phyloP scores from a whole-genome alignment of 2,113 vertebrate species.

The Aythya baeri region DNA sequence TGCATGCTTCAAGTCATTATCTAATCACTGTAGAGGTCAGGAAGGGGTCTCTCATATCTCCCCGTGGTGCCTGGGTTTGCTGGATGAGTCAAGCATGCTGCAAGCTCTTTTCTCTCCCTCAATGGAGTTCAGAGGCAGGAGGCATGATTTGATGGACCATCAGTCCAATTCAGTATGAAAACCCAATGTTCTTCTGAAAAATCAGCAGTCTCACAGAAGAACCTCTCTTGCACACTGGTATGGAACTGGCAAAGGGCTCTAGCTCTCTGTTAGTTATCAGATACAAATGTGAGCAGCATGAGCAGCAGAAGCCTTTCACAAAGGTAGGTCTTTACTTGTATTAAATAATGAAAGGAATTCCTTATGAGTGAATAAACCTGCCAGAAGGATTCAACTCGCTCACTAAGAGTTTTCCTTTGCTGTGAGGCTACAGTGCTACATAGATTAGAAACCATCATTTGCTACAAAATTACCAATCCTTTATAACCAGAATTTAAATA shows the following conservation, averaged over 20 bases:
- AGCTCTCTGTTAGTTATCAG: conserved; percentile 1
- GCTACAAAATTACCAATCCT: background rate
- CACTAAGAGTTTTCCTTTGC: background rate
- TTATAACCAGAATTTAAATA: background rate
- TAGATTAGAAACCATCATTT: conserved; percentile 6
- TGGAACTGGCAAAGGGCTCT: background rate
- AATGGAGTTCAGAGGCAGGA: background rate
- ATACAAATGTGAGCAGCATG: conserved; percentile 20
- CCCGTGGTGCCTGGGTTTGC: background rate
- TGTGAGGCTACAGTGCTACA: background rate
- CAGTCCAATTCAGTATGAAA: background rate
- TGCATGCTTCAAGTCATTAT: background rate
- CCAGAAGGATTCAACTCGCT: conserved; percentile 24
- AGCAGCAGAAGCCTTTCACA: conserved; percentile 22
- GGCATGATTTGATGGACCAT: background rate
- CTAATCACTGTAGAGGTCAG: conserved; percentile 7
- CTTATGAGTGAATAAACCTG: conserved; percentile 53
- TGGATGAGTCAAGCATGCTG: background rate
- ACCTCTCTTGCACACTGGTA: background rate
- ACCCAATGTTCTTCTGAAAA: background rate
- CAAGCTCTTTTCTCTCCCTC: background rate
- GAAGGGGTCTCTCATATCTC: background rate
- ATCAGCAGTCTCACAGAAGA: background rate
- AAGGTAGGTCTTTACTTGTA: conserved; percentile 26
- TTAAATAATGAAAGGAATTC: conserved; percentile 60